Conservation (phyloP, 2,888 invertebrate species). For the Nephrotoma guestfalica region DNA sequence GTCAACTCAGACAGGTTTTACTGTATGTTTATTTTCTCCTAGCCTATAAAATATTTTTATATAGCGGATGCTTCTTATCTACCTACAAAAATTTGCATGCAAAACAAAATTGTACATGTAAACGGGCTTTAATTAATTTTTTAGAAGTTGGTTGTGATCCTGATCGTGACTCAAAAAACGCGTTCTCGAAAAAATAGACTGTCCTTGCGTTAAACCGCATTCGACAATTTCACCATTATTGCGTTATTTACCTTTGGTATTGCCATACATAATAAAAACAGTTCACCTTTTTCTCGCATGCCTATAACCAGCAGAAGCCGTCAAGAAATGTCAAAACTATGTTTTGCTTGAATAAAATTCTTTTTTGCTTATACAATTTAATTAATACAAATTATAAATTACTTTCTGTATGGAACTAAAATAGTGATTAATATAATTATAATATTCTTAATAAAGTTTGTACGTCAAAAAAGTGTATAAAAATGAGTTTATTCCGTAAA, state of each 20-base stretch:
- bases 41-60: no score
- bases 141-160: no score
- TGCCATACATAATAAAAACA: background rate
- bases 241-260: background rate
- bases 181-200: no score
- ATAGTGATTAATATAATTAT: background rate
- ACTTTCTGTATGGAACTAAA: background rate
- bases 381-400: background rate
- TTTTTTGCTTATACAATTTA: background rate
- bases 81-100: no score
- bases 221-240: no score
- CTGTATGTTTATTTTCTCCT: no score
- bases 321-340: background rate
- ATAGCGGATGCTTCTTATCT: no score
- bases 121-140: no score
- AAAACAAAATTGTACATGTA: no score
- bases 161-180: no score
- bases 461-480: constrained; percentile 10
- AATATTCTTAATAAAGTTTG: background rate
- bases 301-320: background rate
- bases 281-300: background rate
- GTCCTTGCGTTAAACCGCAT: no score
- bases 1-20: no score
- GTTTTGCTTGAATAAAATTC: background rate
- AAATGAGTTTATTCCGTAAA: constrained; percentile 75